These are phyloP conservation scores for Corythoichthys intestinalis DNA, from an alignment of 2,113 vertebrate genomes.

Conservation along the genomic window DNA sequence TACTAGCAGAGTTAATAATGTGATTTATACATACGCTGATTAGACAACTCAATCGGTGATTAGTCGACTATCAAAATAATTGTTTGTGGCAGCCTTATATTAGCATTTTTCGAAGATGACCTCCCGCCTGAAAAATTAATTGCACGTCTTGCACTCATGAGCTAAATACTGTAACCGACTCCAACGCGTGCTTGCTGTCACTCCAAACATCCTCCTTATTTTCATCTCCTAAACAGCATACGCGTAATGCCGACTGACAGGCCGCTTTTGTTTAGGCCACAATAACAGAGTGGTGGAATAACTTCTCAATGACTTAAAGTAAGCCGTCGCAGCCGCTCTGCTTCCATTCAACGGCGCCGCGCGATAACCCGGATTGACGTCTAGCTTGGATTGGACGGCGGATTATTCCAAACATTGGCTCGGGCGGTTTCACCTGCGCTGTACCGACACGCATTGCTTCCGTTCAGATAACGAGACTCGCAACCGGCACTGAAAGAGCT, in stretches of 20 bases:
- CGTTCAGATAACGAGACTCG: constrained; percentile 57
- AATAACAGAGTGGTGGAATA: constrained; percentile 73
- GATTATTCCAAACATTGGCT: constrained; percentile 44
- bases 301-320: constrained; percentile 69
- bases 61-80: no score
- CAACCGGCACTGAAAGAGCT: constrained; percentile 68
- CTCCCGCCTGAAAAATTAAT: constrained; percentile 5
- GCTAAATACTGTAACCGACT: not conserved
- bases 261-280: constrained; percentile 68
- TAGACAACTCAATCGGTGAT: no score
- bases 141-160: not conserved
- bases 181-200: constrained; percentile 31
- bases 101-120: not conserved
- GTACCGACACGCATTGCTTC: constrained; percentile 23
- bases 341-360: constrained; percentile 60
- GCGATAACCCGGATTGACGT: constrained; percentile 65
- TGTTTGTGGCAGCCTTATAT: no score
- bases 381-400: constrained; percentile 48
- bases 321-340: constrained; percentile 64
- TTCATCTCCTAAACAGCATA: constrained; percentile 61
- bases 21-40: no score
- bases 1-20: no score
- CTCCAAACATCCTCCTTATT: constrained; percentile 58
- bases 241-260: constrained; percentile 67
- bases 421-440: constrained; percentile 38